Base-by-base conservation (phyloP, 2,888 invertebrate species). In the Drosophila stalkeri region DNA sequence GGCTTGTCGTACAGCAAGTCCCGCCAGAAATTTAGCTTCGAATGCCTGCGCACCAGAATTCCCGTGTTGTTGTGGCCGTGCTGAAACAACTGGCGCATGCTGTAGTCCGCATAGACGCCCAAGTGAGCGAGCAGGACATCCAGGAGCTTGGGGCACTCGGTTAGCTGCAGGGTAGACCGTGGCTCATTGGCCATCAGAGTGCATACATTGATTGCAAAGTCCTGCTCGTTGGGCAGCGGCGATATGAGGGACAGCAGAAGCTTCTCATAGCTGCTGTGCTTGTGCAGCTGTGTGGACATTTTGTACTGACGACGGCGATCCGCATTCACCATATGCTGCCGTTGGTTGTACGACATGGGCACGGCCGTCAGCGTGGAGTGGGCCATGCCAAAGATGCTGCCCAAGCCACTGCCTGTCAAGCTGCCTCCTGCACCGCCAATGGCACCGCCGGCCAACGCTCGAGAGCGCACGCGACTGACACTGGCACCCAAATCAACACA, bases 211-310 rank as follows among this genome's bases (percentile, higher is more conserved):
- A 99, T 96, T 33, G 99, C 99, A 93, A 99, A 98, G 94, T 99
- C 99, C 92, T 99, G 98, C 93, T 99, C 99, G 93, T 99, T 99
- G 8, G 99, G 99, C 92, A 99, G 94, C 1, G 99, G 99, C n/a
- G 98, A 98, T 61, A 98, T 94, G 44, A 99, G 94, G 0, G 99
- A 98, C 62, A 98, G 94, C n/a, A 97, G 95, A 69, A 99, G 94
- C 72, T 98, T 96, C 85, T 97, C 97, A 92, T 97, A 98, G 89
- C 97, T 97, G 2, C 96, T 96, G 0, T 94, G 93, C 7, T 95
- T 95, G 92, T 95, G 95, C 56, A 96, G 92, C 85, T 95, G 94
- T 23, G 95, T 94, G 14, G 96, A 96, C 81, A 97, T 93, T 76
- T 96, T 96, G 88, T 95, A 94, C 90, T 94, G 94, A 37, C 94